Evolutionary conservation across 2,888 invertebrate species (phyloP).

Genomic region (Drosophila setosimentum): DNA sequence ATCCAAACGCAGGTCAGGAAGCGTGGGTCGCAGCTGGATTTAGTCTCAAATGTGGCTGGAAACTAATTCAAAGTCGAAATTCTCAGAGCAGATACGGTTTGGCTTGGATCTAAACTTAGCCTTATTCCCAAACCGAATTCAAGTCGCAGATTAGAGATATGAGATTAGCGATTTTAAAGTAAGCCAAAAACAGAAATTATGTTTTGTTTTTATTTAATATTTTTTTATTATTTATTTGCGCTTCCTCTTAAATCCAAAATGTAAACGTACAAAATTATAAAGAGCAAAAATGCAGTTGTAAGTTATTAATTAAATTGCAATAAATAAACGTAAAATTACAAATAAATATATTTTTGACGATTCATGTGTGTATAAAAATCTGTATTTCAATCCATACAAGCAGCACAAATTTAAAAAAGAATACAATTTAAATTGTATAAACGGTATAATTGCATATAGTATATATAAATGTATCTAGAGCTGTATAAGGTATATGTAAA

Average conservation of each 20-base stretch:
- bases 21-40: constrained; percentile 84
- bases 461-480: constrained; percentile 41
- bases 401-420: constrained; percentile 77
- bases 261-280: constrained; percentile 66
- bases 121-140: not conserved
- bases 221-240: constrained; percentile 70
- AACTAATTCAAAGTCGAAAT: not conserved
- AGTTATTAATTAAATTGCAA: constrained; percentile 76
- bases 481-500: constrained; percentile 59
- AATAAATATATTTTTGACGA: constrained; percentile 73
- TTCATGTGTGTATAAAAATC: constrained; percentile 63
- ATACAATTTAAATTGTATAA: constrained; percentile 71
- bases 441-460: constrained; percentile 56
- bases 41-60: constrained; percentile 39
- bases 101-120: not conserved
- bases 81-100: not conserved
- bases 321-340: constrained; percentile 76
- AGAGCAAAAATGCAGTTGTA: constrained; percentile 67
- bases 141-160: not conserved
- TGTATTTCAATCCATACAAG: constrained; percentile 70
- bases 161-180: not conserved
- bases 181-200: not conserved
- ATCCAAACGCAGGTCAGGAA: constrained; percentile 83
- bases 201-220: constrained; percentile 33
- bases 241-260: constrained; percentile 63